Evolutionary conservation across 2,113 vertebrate genomes (phyloP).

Genomic region (Paedocypris sp.): DNA sequence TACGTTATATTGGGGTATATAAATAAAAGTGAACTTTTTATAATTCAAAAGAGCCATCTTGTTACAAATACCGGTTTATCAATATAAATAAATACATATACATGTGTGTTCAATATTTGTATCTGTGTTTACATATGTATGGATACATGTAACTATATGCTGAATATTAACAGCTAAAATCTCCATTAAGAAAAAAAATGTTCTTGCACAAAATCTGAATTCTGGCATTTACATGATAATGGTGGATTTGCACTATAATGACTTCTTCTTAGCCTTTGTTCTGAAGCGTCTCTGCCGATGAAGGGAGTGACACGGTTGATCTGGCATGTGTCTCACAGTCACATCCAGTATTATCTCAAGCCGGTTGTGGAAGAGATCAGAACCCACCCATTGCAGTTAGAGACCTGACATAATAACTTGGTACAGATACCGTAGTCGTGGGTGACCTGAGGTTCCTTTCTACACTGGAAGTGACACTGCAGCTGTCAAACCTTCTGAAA

Average conservation of each 20-base stretch:
- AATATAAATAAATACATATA: no score
- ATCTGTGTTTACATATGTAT: no score
- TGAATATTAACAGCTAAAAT: no score
- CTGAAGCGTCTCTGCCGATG: background rate
- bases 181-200: background rate
- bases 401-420: constrained; percentile 14
- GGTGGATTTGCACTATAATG: constrained; percentile 26
- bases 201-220: background rate
- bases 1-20: no score
- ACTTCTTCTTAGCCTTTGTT: background rate
- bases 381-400: background rate
- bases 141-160: no score
- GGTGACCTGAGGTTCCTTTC: constrained; percentile 18
- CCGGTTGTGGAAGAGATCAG: no score
- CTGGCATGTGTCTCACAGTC: background rate
- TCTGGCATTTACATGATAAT: background rate
- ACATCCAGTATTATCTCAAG: background rate
- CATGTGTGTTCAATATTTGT: no score
- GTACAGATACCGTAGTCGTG: background rate
- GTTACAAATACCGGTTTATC: no score
- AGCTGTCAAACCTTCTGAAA: constrained; percentile 40
- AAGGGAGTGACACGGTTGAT: background rate
- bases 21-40: no score
- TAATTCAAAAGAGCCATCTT: no score
- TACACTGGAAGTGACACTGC: constrained; percentile 16